Base-by-base conservation (phyloP, 2,113 vertebrate species). In the Pluvianellus socialis region DNA sequence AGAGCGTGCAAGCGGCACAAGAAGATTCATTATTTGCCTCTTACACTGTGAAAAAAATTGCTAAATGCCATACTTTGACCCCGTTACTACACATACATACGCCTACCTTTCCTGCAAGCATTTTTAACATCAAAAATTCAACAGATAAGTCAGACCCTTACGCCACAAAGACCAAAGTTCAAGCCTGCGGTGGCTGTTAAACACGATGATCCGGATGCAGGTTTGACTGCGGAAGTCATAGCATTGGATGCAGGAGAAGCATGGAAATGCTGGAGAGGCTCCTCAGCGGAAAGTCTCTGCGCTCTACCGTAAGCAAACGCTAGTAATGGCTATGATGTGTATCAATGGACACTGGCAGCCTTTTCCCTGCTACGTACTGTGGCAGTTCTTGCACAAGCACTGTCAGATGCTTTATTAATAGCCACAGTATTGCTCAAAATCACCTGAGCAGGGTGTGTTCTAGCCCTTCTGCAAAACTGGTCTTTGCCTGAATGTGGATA, bases 291-390 rank as follows among this genome's bases (percentile, higher is more conserved):
- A 84, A 56, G 30, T 4, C 10, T 47, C 26, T 27, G 4, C 1
- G 1, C 16, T 38, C 27, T 33, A 20, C 42, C 2, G 0, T 33
- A 35, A 55, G 40, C 35, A 72, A 15, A 8, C 12, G 4, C 33
- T 42, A 12, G 32, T 38, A 12, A 38, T 10, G 15, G 32, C 40
- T 9, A 5, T 0, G 2, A 26, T 5, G 2, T 30, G 13, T 32
- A 47, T n/a, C 52, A 14, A 2, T 20, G 22, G 30, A 7, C 26
- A 3, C 14, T 26, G 30, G 17, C 14, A 56, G 35, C 20, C 23
- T 45, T 75, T 52, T 63, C 15, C 33, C 8, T 70, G 24, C 12
- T 22, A 11, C 2, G 0, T 24, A 4, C 17, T 20, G 14, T 27
- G 38, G 28, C 44, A 35, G 38, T 28, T 86, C 44, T 66, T 66